Evolutionary conservation across 2,113 vertebrate species (phyloP).

Genomic region (Oenanthe oenanthe): DNA sequence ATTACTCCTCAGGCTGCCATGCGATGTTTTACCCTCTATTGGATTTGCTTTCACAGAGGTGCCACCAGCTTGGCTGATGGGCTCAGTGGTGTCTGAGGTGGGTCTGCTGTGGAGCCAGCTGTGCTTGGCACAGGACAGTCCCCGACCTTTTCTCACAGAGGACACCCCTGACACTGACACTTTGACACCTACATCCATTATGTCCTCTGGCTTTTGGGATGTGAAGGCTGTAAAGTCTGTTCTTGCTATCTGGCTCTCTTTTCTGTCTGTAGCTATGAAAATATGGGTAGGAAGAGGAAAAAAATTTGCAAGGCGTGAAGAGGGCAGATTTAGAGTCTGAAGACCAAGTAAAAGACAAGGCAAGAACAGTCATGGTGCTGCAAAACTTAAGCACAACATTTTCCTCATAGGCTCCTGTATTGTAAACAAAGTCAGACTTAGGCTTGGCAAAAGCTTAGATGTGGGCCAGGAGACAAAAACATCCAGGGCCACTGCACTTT

Average conservation of each 20-base stretch:
- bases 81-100: fast-evolving
- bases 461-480: neutral
- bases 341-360: neutral
- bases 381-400: neutral
- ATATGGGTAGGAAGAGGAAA: neutral
- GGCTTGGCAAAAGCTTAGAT: neutral
- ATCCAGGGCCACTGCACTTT: neutral
- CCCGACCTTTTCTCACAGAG: neutral
- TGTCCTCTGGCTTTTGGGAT: neutral
- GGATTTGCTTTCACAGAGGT: neutral
- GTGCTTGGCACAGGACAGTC: neutral
- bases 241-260: neutral
- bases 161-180: no score
- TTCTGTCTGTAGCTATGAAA: neutral
- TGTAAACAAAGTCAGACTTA: neutral
- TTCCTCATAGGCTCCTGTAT: neutral
- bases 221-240: neutral
- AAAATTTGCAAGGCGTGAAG: neutral
- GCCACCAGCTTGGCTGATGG: neutral
- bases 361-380: neutral
- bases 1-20: neutral
- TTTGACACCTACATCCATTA: neutral
- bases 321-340: neutral
- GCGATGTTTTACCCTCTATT: neutral
- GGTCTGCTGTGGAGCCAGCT: fast-evolving